A percentile compares a stretch with the other conserved stretches of the same genome.
Evolutionary conservation across 1,140 invertebrate species (phyloP).

Genomic region (Hyles vespertilio): DNA sequence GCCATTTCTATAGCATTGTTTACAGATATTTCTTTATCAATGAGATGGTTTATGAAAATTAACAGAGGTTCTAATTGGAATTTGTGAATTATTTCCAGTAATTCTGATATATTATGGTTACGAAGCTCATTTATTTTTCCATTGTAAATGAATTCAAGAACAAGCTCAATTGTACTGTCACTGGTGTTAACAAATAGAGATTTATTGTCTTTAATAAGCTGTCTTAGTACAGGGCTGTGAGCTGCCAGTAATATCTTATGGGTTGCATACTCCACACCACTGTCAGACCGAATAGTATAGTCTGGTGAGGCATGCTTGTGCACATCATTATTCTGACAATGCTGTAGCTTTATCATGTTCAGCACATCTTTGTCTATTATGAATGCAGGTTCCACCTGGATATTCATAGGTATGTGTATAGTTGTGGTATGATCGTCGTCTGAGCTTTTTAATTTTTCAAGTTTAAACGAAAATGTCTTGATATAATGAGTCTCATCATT

Average conservation of each 20-base stretch:
- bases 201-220: slow-evolving; percentile 30
- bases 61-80: slow-evolving; percentile 45
- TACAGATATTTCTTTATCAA: slow-evolving; percentile 36
- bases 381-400: slow-evolving; percentile 27
- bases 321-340: slow-evolving; percentile 34
- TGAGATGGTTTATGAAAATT: slow-evolving; percentile 26
- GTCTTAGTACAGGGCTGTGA: slow-evolving; percentile 42
- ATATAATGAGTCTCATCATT: slow-evolving; percentile 38
- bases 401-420: slow-evolving; percentile 42
- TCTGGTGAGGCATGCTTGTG: slow-evolving; percentile 39
- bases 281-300: slow-evolving; percentile 38
- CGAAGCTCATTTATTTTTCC: slow-evolving; percentile 42
- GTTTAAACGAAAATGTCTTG: slow-evolving; percentile 39
- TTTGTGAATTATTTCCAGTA: slow-evolving; percentile 40
- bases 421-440: slow-evolving; percentile 7
- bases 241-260: slow-evolving; percentile 50
- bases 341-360: slow-evolving; percentile 38
- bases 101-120: slow-evolving; percentile 29
- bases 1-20: slow-evolving; percentile 53
- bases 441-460: slow-evolving; percentile 5
- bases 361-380: slow-evolving; percentile 31
- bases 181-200: slow-evolving; percentile 34
- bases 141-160: slow-evolving; percentile 54
- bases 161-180: slow-evolving; percentile 39
- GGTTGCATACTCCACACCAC: slow-evolving; percentile 32